Evolutionary conservation across 2,113 vertebrate species (phyloP), one percentile per base, ranked within the genome.

Genomic region (Clarias gariepinus): DNA sequence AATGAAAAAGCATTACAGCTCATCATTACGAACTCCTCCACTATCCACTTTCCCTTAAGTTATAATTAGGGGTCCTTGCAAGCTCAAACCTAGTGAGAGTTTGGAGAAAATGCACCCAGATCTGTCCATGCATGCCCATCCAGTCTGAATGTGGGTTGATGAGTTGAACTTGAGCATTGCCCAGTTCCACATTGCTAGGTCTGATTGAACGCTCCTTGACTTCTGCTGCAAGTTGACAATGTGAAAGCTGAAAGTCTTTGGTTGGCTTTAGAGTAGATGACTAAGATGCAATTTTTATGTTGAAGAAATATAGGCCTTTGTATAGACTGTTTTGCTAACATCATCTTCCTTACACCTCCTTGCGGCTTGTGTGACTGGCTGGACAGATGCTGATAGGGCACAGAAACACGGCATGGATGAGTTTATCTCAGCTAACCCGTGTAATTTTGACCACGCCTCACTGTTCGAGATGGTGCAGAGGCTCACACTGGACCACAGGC

Each of bases 341-440:
- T 89, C 84, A 57, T 93, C 77, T 94, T 92, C 88, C 93, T 91
- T 94, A 92, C 94, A 92, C 84, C 61, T 87, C 82, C 84, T 95
- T 94, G 95, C 96, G 95, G 97, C 96, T 95, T 96, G 96, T 95
- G 96, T 96, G 96, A 93, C 96, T 93, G 97, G 96, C 96, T 90
- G 95, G 82, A 96, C 97, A 99, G 98, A 99, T 92, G 98, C 98
- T 96, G 98, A 99, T 96, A 97, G 98, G 97, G 98, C 98, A 96
- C 98, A 99, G 96, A 99, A 99, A 95, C 98, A 99, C 94, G 98
- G 98, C 95, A 99, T 99, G 98, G 98, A 99, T 97, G 98, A 99
- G 96, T 99, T 99, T 97, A 99, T 99, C 97, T 99, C 98, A 93
- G 99, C 98, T 96, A 99, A 99, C 95, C 98, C 98, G 94, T 99